These are phyloP conservation scores for Gracilinanus agilis DNA, from an alignment of 2,113 vertebrate genomes.

Conservation along the genomic window DNA sequence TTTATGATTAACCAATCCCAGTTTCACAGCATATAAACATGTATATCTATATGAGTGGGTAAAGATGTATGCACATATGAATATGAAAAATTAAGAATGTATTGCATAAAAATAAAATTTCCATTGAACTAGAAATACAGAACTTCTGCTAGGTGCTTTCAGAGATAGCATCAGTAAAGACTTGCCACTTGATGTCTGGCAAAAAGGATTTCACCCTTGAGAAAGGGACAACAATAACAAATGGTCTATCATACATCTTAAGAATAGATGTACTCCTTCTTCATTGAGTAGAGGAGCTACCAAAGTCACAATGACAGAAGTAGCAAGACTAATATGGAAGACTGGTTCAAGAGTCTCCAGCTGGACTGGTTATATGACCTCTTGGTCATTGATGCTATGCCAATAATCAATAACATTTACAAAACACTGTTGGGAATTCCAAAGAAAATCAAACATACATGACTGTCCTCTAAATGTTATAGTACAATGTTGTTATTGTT, in stretches of 20 bases:
- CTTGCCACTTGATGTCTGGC: neutral
- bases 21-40: neutral
- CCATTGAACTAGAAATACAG: neutral
- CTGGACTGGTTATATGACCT: neutral
- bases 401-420: neutral
- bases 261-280: neutral
- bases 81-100: neutral
- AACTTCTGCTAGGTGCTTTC: neutral
- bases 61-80: neutral
- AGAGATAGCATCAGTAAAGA: neutral
- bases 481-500: too few species aligned
- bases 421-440: neutral
- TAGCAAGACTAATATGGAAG: neutral
- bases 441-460: neutral
- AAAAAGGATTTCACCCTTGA: neutral
- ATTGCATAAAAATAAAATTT: neutral
- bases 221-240: neutral
- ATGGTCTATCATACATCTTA: neutral
- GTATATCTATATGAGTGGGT: neutral
- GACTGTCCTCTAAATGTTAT: neutral
- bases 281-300: neutral
- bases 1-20: neutral
- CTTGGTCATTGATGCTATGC: neutral
- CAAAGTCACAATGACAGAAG: neutral
- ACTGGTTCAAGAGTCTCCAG: neutral